A percentile compares a stretch with the other conserved stretches of the same genome.
Evolutionary conservation across 2,113 vertebrate species (phyloP).

Genomic region (Chamaea fasciata): DNA sequence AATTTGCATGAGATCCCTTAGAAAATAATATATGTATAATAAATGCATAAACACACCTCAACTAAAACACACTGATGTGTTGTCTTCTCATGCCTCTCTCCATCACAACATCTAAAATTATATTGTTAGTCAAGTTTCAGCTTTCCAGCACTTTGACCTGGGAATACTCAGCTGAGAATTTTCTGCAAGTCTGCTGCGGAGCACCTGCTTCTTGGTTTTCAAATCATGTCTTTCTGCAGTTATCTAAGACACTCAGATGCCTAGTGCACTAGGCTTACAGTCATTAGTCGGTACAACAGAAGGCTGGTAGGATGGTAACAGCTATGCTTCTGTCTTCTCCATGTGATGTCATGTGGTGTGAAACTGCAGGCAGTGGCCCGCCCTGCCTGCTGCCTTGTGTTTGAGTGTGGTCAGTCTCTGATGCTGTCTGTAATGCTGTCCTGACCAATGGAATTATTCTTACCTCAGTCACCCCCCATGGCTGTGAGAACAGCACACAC

Average conservation of each 20-base stretch:
- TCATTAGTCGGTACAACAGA: background rate
- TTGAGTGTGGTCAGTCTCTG: accelerated
- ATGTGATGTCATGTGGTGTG: background rate
- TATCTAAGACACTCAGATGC: background rate
- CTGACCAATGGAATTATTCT: background rate
- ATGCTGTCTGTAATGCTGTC: accelerated
- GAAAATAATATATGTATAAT: background rate
- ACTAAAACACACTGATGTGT: background rate
- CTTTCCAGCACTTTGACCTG: background rate
- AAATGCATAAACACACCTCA: background rate
- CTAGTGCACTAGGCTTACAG: background rate
- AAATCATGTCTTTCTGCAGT: background rate
- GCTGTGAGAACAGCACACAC: background rate
- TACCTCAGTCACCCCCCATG: accelerated
- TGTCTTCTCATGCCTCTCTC: background rate
- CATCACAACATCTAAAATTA: background rate
- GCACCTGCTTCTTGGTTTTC: background rate
- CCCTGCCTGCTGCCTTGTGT: background rate
- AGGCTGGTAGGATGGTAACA: background rate
- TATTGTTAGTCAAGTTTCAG: background rate
- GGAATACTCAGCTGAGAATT: background rate
- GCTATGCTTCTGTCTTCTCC: background rate
- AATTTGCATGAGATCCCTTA: background rate
- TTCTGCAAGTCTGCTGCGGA: background rate
- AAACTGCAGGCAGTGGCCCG: background rate